Evolutionary conservation across 1,140 invertebrate species (phyloP).

Genomic region (Drosophila eugracilis): DNA sequence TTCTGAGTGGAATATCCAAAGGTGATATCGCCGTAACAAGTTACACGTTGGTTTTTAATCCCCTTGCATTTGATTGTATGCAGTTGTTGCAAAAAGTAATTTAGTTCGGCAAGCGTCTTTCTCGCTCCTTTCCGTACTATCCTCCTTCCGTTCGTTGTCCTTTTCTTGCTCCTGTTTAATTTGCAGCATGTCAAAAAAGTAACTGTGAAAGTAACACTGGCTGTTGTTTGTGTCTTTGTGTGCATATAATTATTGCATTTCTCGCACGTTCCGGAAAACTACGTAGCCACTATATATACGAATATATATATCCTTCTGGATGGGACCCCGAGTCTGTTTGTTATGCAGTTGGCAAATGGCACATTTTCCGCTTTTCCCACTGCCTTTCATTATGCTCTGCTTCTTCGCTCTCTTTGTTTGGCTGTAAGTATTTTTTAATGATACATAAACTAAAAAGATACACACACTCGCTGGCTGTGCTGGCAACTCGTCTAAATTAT

Average conservation of each 20-base stretch:
- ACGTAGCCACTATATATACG: conserved; percentile 37
- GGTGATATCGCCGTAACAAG: conserved; percentile 34
- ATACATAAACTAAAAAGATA: conserved; percentile 83
- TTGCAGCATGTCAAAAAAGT: conserved; percentile 81
- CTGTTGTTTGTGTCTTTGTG: conserved; percentile 59
- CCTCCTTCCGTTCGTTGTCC: conserved; percentile 9
- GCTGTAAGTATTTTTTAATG: conserved; percentile 82
- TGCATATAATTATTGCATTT: conserved; percentile 83
- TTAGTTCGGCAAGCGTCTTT: conserved; percentile 55
- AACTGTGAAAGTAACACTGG: conserved; percentile 24
- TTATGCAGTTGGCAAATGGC: conserved; percentile 76
- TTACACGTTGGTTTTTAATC: conserved; percentile 77
- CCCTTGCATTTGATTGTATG: conserved; percentile 80
- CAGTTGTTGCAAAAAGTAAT: conserved; percentile 75
- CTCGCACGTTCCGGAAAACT: conserved; percentile 69
- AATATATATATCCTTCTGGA: background rate
- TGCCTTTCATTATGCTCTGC: conserved; percentile 42
- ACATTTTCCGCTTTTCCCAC: conserved; percentile 63
- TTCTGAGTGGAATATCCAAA: conserved; percentile 16
- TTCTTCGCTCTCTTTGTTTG: conserved; percentile 36
- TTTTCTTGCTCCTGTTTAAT: conserved; percentile 67
- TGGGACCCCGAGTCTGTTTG: conserved; percentile 59
- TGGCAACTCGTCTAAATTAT: conserved; percentile 81
- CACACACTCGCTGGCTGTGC: conserved; percentile 51
- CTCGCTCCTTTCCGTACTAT: background rate